phyloP scores from a whole-genome alignment of 2,888 invertebrate species.

The Drosophila infuscata region DNA sequence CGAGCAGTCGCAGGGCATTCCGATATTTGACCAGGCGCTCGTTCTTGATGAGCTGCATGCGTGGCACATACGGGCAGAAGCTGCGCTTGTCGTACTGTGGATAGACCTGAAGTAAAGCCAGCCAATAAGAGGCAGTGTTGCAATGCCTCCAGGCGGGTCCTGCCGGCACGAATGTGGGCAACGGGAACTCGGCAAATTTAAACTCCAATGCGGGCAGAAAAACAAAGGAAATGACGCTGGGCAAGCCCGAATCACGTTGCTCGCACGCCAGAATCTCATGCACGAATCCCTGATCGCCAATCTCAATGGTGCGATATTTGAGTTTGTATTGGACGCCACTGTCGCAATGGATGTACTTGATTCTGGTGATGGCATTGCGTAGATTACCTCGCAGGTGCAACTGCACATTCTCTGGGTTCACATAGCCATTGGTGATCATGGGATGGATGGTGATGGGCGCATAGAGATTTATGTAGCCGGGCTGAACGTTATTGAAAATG shows the following conservation, averaged over 20 bases:
- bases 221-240: conserved; percentile 62
- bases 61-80: conserved; percentile 67
- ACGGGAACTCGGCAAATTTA: conserved; percentile 46
- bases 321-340: conserved; percentile 50
- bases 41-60: conserved; percentile 54
- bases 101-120: conserved; percentile 61
- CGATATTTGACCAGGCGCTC: conserved; percentile 65
- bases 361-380: conserved; percentile 43
- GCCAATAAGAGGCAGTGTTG: conserved; percentile 48
- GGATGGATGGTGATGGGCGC: conserved; percentile 44
- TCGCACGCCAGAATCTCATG: conserved; percentile 64
- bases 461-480: conserved; percentile 53
- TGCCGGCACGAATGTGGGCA: conserved; percentile 55
- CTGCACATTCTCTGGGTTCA: conserved; percentile 63
- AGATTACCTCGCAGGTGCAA: conserved; percentile 58
- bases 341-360: conserved; percentile 40
- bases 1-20: conserved; percentile 56
- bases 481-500: conserved; percentile 59
- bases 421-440: conserved; percentile 51
- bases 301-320: conserved; percentile 61
- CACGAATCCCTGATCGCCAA: conserved; percentile 66
- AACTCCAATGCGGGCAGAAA: conserved; percentile 64
- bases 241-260: conserved; percentile 49
- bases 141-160: conserved; percentile 57
- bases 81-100: conserved; percentile 57